Percentiles rank a stretch among this genome's conserved stretches.
phyloP scores from a whole-genome alignment of 2,797 vertebrate genomes.

The Nyctalus aviator region DNA sequence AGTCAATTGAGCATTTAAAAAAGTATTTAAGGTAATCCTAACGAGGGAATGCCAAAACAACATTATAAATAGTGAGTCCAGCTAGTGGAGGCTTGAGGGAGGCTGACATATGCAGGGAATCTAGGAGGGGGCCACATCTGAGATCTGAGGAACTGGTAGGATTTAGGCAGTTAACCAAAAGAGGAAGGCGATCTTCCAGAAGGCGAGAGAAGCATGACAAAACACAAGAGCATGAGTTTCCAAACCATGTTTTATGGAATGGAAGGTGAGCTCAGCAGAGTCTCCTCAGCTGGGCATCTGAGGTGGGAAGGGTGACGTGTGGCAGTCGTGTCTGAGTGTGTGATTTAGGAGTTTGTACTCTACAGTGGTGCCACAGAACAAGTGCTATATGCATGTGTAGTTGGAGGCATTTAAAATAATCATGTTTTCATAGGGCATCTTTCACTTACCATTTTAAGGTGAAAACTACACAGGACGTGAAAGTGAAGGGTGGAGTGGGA shows the following conservation, averaged over 20 bases:
- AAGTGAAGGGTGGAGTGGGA: not conserved
- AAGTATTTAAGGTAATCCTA: constrained; percentile 33
- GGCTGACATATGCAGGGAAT: not conserved
- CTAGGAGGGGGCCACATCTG: not conserved
- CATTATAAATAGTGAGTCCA: constrained; percentile 4
- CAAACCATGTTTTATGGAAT: not conserved
- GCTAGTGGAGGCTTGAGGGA: not conserved
- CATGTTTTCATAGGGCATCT: not conserved
- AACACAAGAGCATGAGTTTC: not conserved
- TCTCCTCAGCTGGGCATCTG: not conserved
- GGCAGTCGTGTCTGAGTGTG: not conserved
- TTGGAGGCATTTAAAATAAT: not conserved
- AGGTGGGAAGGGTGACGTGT: not conserved
- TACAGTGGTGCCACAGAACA: not conserved
- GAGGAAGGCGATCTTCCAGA: constrained; percentile 3
- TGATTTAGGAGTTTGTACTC: not conserved
- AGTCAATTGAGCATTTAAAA: constrained; percentile 15
- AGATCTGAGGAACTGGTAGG: not conserved
- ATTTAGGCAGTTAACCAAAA: not conserved
- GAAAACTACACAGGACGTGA: not conserved
- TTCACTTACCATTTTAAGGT: constrained; percentile 50
- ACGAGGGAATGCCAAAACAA: not conserved
- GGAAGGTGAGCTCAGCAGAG: not conserved
- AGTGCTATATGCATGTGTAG: not conserved
- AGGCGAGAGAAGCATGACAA: not conserved